Evolutionary conservation across 2,888 invertebrate genomes (phyloP).

Genomic region (Drosophila eohydei): DNA sequence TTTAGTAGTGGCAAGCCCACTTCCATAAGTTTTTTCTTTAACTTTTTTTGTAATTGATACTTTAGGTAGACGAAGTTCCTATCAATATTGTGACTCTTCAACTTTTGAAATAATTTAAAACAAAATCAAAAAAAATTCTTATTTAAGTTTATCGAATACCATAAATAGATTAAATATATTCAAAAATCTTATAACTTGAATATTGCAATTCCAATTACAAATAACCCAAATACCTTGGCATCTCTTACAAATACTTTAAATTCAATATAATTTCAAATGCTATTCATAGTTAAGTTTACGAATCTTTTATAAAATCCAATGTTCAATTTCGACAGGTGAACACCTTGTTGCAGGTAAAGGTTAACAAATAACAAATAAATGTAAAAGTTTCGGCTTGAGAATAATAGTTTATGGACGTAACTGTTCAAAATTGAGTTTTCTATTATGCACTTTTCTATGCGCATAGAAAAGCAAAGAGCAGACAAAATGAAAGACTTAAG

Average conservation of each 20-base stretch:
- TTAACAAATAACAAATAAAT: conserved; percentile 8
- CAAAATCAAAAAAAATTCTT: no score
- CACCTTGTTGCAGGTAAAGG: background rate
- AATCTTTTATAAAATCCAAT: background rate
- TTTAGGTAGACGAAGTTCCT: background rate
- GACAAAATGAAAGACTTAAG: conserved; percentile 57
- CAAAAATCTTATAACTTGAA: background rate
- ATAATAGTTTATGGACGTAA: conserved; percentile 12
- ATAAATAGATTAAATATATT: background rate
- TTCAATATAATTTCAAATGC: background rate
- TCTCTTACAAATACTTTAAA: background rate
- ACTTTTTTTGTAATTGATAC: background rate
- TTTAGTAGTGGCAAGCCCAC: background rate
- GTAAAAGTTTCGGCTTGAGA: conserved; percentile 15
- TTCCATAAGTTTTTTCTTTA: background rate
- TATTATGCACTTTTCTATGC: background rate
- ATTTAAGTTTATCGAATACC: no score
- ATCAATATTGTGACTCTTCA: background rate
- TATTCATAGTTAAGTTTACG: background rate
- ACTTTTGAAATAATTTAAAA: no score
- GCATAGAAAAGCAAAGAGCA: background rate
- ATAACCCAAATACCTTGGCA: background rate
- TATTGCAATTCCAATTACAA: background rate
- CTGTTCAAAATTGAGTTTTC: conserved; percentile 9
- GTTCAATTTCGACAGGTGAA: conserved; percentile 1